A percentile compares a stretch with the other conserved stretches of the same genome.
phyloP scores from a whole-genome alignment of 1,140 invertebrate species.

The Zophobas atratus region DNA sequence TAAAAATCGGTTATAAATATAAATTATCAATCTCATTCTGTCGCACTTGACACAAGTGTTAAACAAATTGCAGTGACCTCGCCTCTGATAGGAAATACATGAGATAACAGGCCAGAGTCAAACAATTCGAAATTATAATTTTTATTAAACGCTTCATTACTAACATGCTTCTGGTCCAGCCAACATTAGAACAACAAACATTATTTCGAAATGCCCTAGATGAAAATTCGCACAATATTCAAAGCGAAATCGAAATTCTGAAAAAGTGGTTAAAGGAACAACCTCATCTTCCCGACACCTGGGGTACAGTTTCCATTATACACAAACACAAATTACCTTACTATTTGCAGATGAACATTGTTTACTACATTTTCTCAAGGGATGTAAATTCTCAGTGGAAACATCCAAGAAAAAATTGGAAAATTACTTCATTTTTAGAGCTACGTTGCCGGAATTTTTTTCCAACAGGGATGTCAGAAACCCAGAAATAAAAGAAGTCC shows the following conservation, averaged over 20 bases:
- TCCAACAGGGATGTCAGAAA: slow-evolving; percentile 78
- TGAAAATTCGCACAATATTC: too few species aligned
- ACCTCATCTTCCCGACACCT: slow-evolving; percentile 79
- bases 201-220: too few species aligned
- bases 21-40: too few species aligned
- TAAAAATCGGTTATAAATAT: too few species aligned
- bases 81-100: too few species aligned
- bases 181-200: too few species aligned
- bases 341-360: slow-evolving; percentile 75
- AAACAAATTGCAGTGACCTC: too few species aligned
- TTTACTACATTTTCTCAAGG: slow-evolving; percentile 81
- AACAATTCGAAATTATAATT: too few species aligned
- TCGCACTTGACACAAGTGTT: too few species aligned
- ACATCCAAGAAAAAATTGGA: slow-evolving; percentile 85
- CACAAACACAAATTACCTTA: neutral
- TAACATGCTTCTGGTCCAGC: too few species aligned
- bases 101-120: too few species aligned
- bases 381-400: slow-evolving; percentile 85
- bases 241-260: slow-evolving; percentile 70
- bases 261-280: slow-evolving; percentile 82
- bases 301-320: slow-evolving; percentile 70
- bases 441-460: slow-evolving; percentile 86
- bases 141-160: too few species aligned
- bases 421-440: slow-evolving; percentile 82
- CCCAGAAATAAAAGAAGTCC: slow-evolving; percentile 78